Percentiles rank a stretch among this genome's conserved stretches.
Evolutionary conservation across 2,888 invertebrate genomes (phyloP).

Genomic region (Caenorhabditis sulstoni): DNA sequence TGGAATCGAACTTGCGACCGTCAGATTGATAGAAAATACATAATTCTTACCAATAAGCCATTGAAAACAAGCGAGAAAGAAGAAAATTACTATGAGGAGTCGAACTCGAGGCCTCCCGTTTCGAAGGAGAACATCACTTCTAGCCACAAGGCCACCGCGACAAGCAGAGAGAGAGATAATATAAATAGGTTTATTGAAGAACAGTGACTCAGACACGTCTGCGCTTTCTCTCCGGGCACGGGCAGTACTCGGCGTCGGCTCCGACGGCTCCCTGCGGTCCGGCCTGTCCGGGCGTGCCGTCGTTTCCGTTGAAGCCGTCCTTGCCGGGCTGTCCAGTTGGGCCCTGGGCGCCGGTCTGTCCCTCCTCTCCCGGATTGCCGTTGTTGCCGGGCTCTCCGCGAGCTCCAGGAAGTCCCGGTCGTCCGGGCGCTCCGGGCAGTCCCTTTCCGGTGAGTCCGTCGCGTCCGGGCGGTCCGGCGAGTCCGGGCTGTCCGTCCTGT

Average conservation of each 20-base stretch:
- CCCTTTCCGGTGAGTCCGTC: conserved; percentile 71
- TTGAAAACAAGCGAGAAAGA: too few relatives aligned
- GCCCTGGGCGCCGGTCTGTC: conserved; percentile 66
- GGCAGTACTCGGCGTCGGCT: conserved; percentile 72
- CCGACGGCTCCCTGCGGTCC: conserved; percentile 70
- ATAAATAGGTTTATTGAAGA: conserved; percentile 37
- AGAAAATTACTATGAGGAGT: too few relatives aligned
- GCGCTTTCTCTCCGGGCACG: conserved; percentile 67
- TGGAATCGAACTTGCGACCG: too few relatives aligned
- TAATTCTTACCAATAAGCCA: too few relatives aligned
- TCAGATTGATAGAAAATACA: too few relatives aligned
- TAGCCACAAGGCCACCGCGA: too few relatives aligned
- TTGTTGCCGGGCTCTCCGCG: conserved; percentile 69
- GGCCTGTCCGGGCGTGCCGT: conserved; percentile 70
- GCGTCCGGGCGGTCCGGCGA: conserved; percentile 69
- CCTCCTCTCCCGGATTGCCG: conserved; percentile 69
- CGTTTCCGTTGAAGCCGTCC: conserved; percentile 72
- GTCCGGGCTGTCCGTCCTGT: conserved; percentile 68
- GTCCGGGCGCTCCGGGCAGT: conserved; percentile 68
- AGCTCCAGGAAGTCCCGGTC: conserved; percentile 69
- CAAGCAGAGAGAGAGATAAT: neutral
- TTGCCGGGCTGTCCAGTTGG: conserved; percentile 72
- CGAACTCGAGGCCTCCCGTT: too few relatives aligned
- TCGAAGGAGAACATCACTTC: too few relatives aligned
- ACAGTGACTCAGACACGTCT: conserved; percentile 53